Conservation (phyloP, 2,888 invertebrate species). For the Furcula furcula region DNA sequence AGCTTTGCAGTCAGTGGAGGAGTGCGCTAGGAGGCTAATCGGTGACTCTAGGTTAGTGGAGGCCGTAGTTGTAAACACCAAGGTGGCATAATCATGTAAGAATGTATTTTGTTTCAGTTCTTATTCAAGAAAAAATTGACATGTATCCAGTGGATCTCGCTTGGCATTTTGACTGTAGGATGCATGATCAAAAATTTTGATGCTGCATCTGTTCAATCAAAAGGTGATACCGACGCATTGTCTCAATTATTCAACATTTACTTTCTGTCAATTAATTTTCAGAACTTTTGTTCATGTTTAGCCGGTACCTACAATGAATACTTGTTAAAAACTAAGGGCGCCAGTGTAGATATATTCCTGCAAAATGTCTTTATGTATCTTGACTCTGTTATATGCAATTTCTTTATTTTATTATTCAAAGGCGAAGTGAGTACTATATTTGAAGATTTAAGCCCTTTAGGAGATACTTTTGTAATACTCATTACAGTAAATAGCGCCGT, state of each 20-base stretch:
- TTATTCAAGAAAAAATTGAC: conserved; percentile 92
- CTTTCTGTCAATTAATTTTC: conserved; percentile 85
- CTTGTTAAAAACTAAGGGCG: conserved; percentile 92
- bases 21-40: no score
- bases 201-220: conserved; percentile 61
- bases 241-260: conserved; percentile 80
- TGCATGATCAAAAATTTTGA: conserved; percentile 95
- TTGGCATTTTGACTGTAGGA: conserved; percentile 92
- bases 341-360: conserved; percentile 92
- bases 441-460: conserved; percentile 78
- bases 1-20: no score
- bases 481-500: conserved; percentile 95
- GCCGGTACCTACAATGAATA: conserved; percentile 98
- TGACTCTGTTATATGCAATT: conserved; percentile 96
- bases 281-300: conserved; percentile 95
- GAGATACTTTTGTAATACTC: conserved; percentile 86
- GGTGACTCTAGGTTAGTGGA: no score
- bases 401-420: conserved; percentile 85
- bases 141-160: conserved; percentile 92
- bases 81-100: no score
- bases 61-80: no score
- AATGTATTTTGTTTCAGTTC: conserved; percentile 79
- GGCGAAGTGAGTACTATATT: conserved; percentile 85
- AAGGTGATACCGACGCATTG: conserved; percentile 47
- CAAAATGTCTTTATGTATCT: conserved; percentile 98